Conservation (phyloP, 2,113 vertebrate species). For the Aptenodytes patagonicus region DNA sequence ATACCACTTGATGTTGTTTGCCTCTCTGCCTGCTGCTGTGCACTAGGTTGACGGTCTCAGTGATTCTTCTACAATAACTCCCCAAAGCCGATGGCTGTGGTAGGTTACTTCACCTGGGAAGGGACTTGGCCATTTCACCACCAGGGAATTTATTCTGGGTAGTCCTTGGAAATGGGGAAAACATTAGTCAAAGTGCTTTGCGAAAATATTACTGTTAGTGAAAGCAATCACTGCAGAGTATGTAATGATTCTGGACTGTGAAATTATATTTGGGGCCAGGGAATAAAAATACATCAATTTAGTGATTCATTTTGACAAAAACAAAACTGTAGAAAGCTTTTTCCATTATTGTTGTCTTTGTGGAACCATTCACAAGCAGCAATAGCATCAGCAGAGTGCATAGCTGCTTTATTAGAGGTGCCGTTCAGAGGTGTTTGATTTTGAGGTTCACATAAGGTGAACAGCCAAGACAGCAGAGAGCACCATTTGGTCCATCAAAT, state of each 20-base stretch:
- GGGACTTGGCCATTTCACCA: background rate
- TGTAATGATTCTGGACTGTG: background rate
- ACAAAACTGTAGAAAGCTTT: background rate
- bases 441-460: constrained; percentile 11
- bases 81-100: background rate
- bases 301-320: background rate
- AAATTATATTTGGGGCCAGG: background rate
- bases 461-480: background rate
- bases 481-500: background rate
- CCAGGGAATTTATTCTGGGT: background rate
- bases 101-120: background rate
- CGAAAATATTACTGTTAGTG: background rate
- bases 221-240: background rate
- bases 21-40: background rate
- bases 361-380: background rate
- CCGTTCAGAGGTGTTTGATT: background rate
- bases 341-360: background rate
- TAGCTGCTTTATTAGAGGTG: background rate
- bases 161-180: background rate
- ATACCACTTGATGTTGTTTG: background rate
- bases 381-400: background rate
- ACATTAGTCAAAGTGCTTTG: background rate
- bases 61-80: constrained; percentile 19
- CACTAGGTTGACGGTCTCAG: background rate
- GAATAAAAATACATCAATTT: background rate